Base-by-base conservation (phyloP, 2,888 invertebrate species). In the Matsumyia berberina region DNA sequence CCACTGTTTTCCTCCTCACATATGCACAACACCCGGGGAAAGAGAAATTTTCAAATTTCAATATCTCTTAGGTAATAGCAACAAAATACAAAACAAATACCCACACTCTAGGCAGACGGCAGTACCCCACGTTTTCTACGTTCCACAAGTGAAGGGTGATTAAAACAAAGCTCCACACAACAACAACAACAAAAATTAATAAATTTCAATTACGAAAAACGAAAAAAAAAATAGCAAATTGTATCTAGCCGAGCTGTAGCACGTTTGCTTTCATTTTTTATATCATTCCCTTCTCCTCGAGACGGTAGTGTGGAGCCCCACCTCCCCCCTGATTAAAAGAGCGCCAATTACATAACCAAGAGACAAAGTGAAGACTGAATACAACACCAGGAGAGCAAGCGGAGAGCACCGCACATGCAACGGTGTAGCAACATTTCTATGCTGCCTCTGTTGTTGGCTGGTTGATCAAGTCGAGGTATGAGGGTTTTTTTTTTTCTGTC, bases 21-120 rank as follows among this genome's bases (percentile, higher is more conserved):
- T 76, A 77, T 78, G 72, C 53, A 62, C 77, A 78, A 78, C 44
- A 60, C 66, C 64, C 73, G 64, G 78, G 31, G 60, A 78, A 83
- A 83, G 83, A 83, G 83, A 83, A 83, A 83, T 78, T 83, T 72
- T 58, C n/a, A 58, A 82, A 82, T 83, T 83, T 79, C 62, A 79
- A 73, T 72, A 78, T 79, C 78, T 79, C 78, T 83, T 83, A 74
- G 73, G 69, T 79, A 79, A 83, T 67, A 77, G 29, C 35, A 24
- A 51, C n/a, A n/a, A n/a, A n/a, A n/a, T 31, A 69, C 7, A 58
- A 37, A 66, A 67, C 67, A 69, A 78, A 55, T 35, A 39, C 51
- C n/a, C n/a, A 58, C 39, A 15, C 29, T 24, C 24, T 24, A 1
- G 24, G 49, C 35, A 49, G n/a, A n/a, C n/a, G n/a, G 1, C 39